Base-by-base conservation (phyloP, 2,888 invertebrate species). In the Dolomedes plantarius region DNA sequence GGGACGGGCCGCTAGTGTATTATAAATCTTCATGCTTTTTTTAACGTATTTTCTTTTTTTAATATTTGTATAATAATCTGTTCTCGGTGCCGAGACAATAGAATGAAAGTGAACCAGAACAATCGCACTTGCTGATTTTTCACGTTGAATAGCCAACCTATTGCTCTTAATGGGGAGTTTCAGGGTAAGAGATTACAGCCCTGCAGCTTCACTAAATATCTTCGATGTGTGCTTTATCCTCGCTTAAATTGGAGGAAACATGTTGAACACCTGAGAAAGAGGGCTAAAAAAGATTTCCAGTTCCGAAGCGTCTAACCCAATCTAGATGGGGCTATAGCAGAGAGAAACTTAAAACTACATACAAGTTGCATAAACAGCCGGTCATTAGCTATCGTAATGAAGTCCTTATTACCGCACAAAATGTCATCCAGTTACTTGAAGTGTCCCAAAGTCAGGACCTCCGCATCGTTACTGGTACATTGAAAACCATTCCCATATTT, bases 111-210 rank as follows among this genome's bases (percentile, higher is more conserved):
- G n/a, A 32, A 67, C 1, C 9, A 67, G 36, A 11, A 19, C 19
- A 67, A 67, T 23, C n/a, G n/a, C n/a, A n/a, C n/a, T n/a, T n/a
- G n/a, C n/a, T n/a, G n/a, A n/a, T n/a, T n/a, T n/a, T 67, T 67
- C 23, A 67, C 32, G 5, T 32, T 32, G n/a, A 67, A 67, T 13
- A 32, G 36, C 28, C 16, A 69, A 27, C 69, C 69, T 69, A n/a
- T 69, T 69, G 27, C 41, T 5, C 3, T 2, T 13, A 28, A 23
- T 19, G 27, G 41, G 5, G 27, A 23, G 1, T 69, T 23, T 69
- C 3, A 41, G 23, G 41, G 32, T 7, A 36, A 9, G 32, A 6
- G 5, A 19, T n/a, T 67, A 0, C 67, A 32, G 6, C 11, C 1
- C n/a, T 65, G 65, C 13, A 31, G 29, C 29, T 28, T 65, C 9